Base-by-base conservation (phyloP, 2,797 vertebrate genomes). In the Chelmon rostratus region DNA sequence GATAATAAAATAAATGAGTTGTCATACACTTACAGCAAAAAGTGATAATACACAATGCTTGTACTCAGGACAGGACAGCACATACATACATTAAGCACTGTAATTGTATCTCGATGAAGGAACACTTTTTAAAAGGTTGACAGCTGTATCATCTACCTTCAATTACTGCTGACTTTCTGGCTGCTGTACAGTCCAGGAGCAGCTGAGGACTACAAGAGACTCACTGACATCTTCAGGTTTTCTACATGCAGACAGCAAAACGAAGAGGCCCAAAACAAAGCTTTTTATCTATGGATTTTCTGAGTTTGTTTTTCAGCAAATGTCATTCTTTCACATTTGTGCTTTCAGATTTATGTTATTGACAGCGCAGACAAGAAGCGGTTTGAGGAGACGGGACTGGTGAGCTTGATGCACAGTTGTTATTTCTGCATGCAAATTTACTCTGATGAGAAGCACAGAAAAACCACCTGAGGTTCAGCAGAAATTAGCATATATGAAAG, bases 331-430 rank as follows among this genome's bases (percentile, higher is more conserved):
- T 15, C 13, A 8, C 54, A 8, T 78, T 75, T 86, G 47, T 63
- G 75, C 15, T 2, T 92, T 73, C 88, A 98, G 97, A 98, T 97
- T 89, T 98, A 97, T 65, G 96, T 98, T 33, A 97, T 97, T 84
- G 97, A 97, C 94, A 98, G 96, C 0, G 95, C 97, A 5, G 97
- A 97, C 90, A 96, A 96, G 93, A 98, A 97, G 92, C 94, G 96
- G 50, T 97, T 97, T 11, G 97, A 97, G 84, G 97, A 97, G 93
- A 97, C 97, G 0, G 96, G 96, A 72, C 94, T 96, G 97, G 97
- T 98, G 94, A 87, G 94, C 49, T 58, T 50, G 15, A 46, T 35
- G 19, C 28, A 64, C 35, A 18, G 12, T 49, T 54, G 23, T 69
- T 12, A 50, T 81, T 50, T 31, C 21, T 52, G 11, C 21, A 64